These are phyloP conservation scores for Pherbina coryleti DNA, from an alignment of 2,888 invertebrate species.

Conservation along the genomic window DNA sequence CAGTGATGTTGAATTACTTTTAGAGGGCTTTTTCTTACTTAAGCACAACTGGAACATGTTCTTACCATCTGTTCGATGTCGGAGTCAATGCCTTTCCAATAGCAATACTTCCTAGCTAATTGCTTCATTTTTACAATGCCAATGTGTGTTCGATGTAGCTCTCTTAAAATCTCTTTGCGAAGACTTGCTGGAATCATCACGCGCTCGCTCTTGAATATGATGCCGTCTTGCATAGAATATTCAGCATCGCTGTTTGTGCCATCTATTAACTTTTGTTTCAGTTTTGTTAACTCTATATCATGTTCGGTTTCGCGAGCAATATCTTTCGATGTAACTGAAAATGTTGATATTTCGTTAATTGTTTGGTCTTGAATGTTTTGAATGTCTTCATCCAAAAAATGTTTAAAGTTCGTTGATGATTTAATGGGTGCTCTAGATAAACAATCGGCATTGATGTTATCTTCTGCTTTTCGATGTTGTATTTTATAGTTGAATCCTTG, in stretches of 20 bases:
- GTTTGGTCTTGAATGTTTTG: constrained; percentile 6
- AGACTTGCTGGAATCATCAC: constrained; percentile 32
- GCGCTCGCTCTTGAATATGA: constrained; percentile 37
- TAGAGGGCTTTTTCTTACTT: constrained; percentile 20
- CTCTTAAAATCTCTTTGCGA: constrained; percentile 38
- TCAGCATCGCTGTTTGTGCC: too few species aligned
- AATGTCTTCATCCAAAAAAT: constrained; percentile 3
- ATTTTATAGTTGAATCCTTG: constrained; percentile 6
- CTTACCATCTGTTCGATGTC: constrained; percentile 52
- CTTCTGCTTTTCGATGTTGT: constrained; percentile 1
- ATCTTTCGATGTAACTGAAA: constrained; percentile 27
- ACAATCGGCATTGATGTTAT: constrained; percentile 29
- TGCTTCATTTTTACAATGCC: constrained; percentile 58
- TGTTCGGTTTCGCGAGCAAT: constrained; percentile 26
- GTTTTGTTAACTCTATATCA: constrained; percentile 21
- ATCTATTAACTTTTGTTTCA: constrained; percentile 24
- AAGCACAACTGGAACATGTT: constrained; percentile 41
- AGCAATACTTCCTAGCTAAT: constrained; percentile 53
- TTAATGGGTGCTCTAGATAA: constrained; percentile 30
- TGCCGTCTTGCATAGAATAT: constrained; percentile 31
- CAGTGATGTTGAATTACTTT: constrained; percentile 24
- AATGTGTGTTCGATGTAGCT: constrained; percentile 50
- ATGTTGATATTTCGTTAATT: constrained; percentile 36
- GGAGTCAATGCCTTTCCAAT: constrained; percentile 55
- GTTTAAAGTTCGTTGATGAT: neutral